phyloP scores from a whole-genome alignment of 1,140 invertebrate genomes.

The Alviniconcha marisindica region DNA sequence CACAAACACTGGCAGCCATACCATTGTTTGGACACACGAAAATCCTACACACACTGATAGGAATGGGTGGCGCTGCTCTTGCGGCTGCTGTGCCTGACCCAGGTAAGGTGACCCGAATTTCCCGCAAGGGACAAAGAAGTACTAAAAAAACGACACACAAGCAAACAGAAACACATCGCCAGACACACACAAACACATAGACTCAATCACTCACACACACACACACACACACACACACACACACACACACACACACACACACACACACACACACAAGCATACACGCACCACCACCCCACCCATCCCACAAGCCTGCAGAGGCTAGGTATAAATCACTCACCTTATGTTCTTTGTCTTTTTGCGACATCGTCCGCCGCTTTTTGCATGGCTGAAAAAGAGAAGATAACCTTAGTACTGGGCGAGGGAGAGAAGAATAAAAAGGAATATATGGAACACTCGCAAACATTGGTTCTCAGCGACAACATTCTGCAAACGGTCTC shows the following conservation, averaged over 20 bases:
- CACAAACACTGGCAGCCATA: no score
- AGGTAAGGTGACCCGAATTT: no score
- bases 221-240: background rate
- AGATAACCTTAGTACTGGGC: no score
- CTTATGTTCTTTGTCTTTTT: conserved; percentile 73
- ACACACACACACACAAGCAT: background rate
- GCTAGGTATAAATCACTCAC: conserved; percentile 46
- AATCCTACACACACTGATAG: no score
- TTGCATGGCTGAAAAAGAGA: conserved; percentile 68
- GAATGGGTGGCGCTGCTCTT: no score
- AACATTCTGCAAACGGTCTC: no score
- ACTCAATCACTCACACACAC: background rate
- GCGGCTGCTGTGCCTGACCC: no score
- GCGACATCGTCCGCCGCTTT: conserved; percentile 69
- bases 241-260: conserved; percentile 9
- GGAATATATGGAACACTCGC: no score
- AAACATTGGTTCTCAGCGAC: no score
- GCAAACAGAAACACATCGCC: background rate
- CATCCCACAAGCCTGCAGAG: background rate
- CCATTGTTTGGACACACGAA: no score
- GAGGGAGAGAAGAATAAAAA: no score
- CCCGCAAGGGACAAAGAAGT: no score
- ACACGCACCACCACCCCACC: background rate
- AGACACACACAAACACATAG: background rate
- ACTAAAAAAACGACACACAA: background rate